Conservation (phyloP, 2,797 vertebrate genomes). For the Poeciliopsis paucimaculata region DNA sequence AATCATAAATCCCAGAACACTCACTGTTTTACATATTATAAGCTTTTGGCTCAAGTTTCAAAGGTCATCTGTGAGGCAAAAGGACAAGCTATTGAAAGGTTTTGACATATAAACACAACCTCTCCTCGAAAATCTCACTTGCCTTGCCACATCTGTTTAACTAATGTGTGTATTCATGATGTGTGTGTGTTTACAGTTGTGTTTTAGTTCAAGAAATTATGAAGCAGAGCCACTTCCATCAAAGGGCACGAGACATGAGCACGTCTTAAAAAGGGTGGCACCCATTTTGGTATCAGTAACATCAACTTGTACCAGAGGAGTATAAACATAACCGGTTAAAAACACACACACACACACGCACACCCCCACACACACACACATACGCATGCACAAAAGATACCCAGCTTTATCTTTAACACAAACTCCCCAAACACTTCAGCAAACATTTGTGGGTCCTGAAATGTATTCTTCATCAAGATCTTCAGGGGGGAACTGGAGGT, state of each 20-base stretch:
- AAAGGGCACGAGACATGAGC: background rate
- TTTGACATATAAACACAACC: slow-evolving; percentile 9
- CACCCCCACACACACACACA: slow-evolving; percentile 7
- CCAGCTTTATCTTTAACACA: slow-evolving; percentile 28
- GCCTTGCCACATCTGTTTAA: slow-evolving; percentile 14
- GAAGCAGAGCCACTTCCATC: background rate
- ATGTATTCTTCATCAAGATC: slow-evolving; percentile 70
- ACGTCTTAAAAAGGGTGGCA: slow-evolving; percentile 29
- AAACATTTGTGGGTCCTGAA: slow-evolving; percentile 40
- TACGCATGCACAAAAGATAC: slow-evolving; percentile 2
- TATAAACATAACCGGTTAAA: slow-evolving; percentile 19
- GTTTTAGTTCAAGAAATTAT: background rate
- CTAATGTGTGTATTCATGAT: slow-evolving; percentile 3
- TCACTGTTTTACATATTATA: slow-evolving; percentile 16
- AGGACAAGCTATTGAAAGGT: slow-evolving; percentile 36
- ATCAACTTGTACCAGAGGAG: background rate
- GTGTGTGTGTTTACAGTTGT: slow-evolving; percentile 4
- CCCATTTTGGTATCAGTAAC: slow-evolving; percentile 30
- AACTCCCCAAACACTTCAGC: slow-evolving; percentile 15
- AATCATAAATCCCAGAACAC: slow-evolving; percentile 16
- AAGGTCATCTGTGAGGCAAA: slow-evolving; percentile 31
- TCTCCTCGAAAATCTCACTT: slow-evolving; percentile 30
- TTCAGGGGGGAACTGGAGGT: slow-evolving; percentile 67
- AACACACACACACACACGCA: slow-evolving; percentile 1
- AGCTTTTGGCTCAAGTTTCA: slow-evolving; percentile 28